Base-by-base conservation (phyloP, 2,888 invertebrate species). In the Axea sp. region DNA sequence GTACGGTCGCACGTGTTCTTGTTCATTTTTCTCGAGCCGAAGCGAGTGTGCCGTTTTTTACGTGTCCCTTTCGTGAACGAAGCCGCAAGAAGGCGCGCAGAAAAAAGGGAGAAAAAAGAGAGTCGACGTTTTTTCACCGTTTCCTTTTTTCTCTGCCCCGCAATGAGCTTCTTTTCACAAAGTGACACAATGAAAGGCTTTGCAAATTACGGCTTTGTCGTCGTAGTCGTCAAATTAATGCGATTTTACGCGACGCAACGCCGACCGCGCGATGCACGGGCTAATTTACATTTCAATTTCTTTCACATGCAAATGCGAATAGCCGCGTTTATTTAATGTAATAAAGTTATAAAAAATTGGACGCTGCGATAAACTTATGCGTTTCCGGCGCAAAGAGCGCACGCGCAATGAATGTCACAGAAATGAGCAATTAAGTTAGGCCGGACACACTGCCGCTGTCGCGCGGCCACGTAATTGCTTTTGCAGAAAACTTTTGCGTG, bases 401-500 rank as follows among this genome's bases (percentile, higher is more conserved):
- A 35, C 51, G 19, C 12, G 11, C 8, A 82, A 82, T 79, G 80
- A 82, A 72, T 67, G 77, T 68, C 47, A 77, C 65, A 83, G 81
- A 83, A 83, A 81, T 82, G 82, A 72, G 85, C 82, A 85, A 85
- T 84, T 84, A 85, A 85, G 80, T 83, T 77, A 71, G 77, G 76
- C 69, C 75, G 77, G 73, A 72, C 77, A 73, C 71, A 77, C 49
- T 73, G 80, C 76, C 78, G 81, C 79, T 82, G 83, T 84, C n/a
- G n/a, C n/a, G n/a, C n/a, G n/a, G n/a, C n/a, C n/a, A n/a, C 81
- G 85, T 85, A 85, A 85, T 85, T 85, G 85, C 80, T 83, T 84
- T 85, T 85, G 82, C 83, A 81, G 84, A 84, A 84, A 82, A 85
- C 81, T 84, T 85, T 83, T 83, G 82, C 86, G 84, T 84, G 84